Conservation (phyloP, 2,888 invertebrate species). For the Chydorus sphaericus region DNA sequence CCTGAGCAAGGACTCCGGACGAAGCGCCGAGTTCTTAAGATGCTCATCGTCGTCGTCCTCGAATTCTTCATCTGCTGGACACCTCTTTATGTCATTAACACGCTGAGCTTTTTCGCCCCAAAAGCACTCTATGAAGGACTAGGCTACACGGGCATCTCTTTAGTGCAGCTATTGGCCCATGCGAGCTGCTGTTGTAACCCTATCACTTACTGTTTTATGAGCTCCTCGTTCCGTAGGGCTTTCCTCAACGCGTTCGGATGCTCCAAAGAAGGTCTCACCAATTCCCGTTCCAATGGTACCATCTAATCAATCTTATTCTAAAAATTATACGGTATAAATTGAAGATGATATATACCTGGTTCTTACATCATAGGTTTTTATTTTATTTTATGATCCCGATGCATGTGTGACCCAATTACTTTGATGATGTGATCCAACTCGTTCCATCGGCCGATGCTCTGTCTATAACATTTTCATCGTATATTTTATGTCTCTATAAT, state of each 20-base stretch:
- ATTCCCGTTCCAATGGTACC: too few relatives aligned
- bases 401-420: too few relatives aligned
- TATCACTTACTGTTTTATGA: conserved; percentile 87
- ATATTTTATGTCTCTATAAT: too few relatives aligned
- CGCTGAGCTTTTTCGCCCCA: conserved; percentile 55
- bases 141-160: conserved; percentile 53
- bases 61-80: conserved; percentile 89
- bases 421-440: too few relatives aligned
- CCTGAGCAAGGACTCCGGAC: conserved; percentile 32
- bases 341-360: too few relatives aligned
- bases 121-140: conserved; percentile 51
- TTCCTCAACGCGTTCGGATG: conserved; percentile 61
- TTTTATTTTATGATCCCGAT: too few relatives aligned
- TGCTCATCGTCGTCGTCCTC: conserved; percentile 76
- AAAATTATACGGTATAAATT: too few relatives aligned
- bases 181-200: conserved; percentile 76
- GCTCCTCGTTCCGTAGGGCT: conserved; percentile 65
- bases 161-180: conserved; percentile 62
- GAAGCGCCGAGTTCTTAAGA: conserved; percentile 42
- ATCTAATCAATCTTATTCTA: too few relatives aligned
- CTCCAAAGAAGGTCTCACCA: conserved; percentile 12
- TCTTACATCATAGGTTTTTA: too few relatives aligned
- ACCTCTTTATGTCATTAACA: conserved; percentile 65
- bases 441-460: too few relatives aligned
- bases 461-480: too few relatives aligned